phyloP scores from a whole-genome alignment of 2,888 invertebrate species.

The Apomyelois bistriatella region DNA sequence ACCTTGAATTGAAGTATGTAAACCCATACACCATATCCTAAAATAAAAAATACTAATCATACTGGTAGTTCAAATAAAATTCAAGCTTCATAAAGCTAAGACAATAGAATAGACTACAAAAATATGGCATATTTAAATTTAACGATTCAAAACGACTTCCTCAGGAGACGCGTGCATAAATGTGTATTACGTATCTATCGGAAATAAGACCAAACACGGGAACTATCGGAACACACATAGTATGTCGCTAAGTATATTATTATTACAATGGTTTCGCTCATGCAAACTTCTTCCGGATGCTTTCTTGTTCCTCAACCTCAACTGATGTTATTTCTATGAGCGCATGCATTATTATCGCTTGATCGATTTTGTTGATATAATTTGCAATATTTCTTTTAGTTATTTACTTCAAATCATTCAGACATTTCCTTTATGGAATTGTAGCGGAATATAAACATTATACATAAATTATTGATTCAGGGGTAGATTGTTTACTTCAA shows the following conservation, averaged over 20 bases:
- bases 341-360: conserved; percentile 12
- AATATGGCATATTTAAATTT: conserved; percentile 28
- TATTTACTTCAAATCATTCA: background rate
- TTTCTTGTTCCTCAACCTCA: conserved; percentile 24
- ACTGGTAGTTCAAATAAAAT: conserved; percentile 29
- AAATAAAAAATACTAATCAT: background rate
- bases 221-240: conserved; percentile 31
- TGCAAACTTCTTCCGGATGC: conserved; percentile 43
- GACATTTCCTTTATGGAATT: background rate
- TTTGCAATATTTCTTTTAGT: background rate
- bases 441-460: no score
- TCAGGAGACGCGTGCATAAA: conserved; percentile 50
- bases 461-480: no score
- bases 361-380: conserved; percentile 4
- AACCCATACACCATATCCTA: conserved; percentile 7
- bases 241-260: conserved; percentile 33
- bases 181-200: conserved; percentile 27
- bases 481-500: no score
- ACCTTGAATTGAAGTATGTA: no score
- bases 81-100: conserved; percentile 31
- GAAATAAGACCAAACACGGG: conserved; percentile 44
- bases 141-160: conserved; percentile 36
- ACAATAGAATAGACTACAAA: conserved; percentile 31
- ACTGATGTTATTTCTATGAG: conserved; percentile 19
- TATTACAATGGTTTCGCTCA: conserved; percentile 32